These are phyloP conservation scores for Daubentonia madagascariensis DNA, from an alignment of 2,113 vertebrate genomes.

Conservation along the genomic window DNA sequence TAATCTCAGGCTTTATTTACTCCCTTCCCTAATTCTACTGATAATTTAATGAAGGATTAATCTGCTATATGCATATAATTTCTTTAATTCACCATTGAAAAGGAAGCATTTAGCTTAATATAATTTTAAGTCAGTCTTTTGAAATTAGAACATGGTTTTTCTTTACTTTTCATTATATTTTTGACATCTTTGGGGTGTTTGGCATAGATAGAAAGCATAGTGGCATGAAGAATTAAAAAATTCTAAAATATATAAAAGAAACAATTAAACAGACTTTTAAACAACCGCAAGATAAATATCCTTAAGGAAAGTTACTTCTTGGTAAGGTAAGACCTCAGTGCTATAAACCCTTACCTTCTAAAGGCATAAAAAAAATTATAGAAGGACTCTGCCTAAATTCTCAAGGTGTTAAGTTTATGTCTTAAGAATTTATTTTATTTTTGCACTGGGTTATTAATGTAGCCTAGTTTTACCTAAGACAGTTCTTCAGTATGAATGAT, in stretches of 20 bases:
- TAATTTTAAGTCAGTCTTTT: background rate
- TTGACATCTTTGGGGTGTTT: background rate
- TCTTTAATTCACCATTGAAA: background rate
- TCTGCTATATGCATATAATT: background rate
- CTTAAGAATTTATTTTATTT: slow-evolving; percentile 64
- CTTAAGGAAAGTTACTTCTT: slow-evolving; percentile 29
- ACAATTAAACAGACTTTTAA: background rate
- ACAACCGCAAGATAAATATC: background rate
- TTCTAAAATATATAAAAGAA: background rate
- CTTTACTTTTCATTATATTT: background rate
- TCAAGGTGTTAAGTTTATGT: slow-evolving; percentile 60
- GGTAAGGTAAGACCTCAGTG: slow-evolving; percentile 9
- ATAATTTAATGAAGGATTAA: background rate
- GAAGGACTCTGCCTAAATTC: slow-evolving; percentile 43
- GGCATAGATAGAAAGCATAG: background rate
- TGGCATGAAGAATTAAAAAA: background rate
- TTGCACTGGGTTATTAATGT: slow-evolving; percentile 30
- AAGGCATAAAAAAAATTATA: slow-evolving; percentile 50
- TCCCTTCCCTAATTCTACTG: background rate
- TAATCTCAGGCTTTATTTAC: background rate
- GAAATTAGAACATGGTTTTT: background rate
- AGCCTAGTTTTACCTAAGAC: slow-evolving; percentile 39
- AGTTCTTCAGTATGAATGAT: background rate
- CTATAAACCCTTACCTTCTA: slow-evolving; percentile 42
- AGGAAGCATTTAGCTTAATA: background rate